These are phyloP conservation scores for Xiphophorus hellerii DNA, from an alignment of 2,113 vertebrate species.

Conservation along the genomic window DNA sequence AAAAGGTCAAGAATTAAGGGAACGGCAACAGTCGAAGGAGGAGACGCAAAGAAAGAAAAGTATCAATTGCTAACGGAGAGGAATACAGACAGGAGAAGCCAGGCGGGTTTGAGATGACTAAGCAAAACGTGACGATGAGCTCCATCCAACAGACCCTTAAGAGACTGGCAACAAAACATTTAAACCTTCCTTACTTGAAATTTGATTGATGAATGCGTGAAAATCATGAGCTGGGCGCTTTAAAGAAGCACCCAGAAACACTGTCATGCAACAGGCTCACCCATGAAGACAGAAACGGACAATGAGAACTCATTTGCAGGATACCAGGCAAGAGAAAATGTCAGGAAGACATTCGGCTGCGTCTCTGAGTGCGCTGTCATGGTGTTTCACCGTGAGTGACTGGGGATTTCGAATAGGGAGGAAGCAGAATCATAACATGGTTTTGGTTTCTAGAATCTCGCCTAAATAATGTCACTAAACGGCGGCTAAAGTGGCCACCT, in stretches of 20 bases:
- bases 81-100: not conserved
- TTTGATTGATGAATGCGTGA: not conserved
- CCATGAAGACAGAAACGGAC: slow-evolving; percentile 52
- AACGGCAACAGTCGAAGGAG: no score
- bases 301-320: slow-evolving; percentile 71
- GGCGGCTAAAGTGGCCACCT: not conserved
- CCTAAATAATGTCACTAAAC: not conserved
- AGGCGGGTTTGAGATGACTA: slow-evolving; percentile 25
- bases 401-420: not conserved
- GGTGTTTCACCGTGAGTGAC: not conserved
- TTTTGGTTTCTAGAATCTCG: not conserved
- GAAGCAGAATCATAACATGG: not conserved
- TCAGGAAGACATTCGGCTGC: slow-evolving; percentile 43
- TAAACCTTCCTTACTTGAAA: slow-evolving; percentile 31
- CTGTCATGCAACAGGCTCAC: slow-evolving; percentile 27
- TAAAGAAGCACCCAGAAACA: no score
- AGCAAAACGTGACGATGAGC: slow-evolving; percentile 51
- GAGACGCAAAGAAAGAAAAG: not conserved
- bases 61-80: not conserved
- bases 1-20: not conserved
- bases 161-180: slow-evolving; percentile 51
- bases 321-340: slow-evolving; percentile 47
- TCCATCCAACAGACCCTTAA: slow-evolving; percentile 53
- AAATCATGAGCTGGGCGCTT: slow-evolving; percentile 14
- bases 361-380: slow-evolving; percentile 8